A percentile compares a stretch with the other conserved stretches of the same genome.
These are phyloP conservation scores for Burhinus bistriatus DNA, from an alignment of 2,113 vertebrate genomes.

Conservation along the genomic window DNA sequence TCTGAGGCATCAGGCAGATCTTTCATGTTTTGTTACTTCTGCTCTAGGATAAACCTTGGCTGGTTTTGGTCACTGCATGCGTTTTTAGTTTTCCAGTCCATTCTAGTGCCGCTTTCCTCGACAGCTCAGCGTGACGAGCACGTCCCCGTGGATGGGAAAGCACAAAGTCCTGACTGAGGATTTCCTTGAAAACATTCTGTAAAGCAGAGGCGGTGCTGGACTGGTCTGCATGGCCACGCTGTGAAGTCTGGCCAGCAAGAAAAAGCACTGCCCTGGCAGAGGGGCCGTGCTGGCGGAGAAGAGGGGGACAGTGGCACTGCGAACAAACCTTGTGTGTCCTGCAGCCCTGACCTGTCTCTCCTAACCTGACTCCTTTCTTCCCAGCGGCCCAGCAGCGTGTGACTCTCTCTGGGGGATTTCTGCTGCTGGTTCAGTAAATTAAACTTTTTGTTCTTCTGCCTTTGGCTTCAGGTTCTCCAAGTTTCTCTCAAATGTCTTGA, in stretches of 20 bases:
- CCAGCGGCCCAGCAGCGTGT: background rate
- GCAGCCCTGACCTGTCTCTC: background rate
- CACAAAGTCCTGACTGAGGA: fast-evolving
- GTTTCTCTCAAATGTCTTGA: background rate
- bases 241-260: fast-evolving
- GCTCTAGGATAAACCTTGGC: too few relatives aligned
- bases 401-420: background rate
- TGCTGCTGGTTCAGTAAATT: fast-evolving
- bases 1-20: background rate
- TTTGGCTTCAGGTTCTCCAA: background rate
- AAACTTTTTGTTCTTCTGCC: background rate
- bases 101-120: background rate
- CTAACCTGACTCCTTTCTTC: background rate
- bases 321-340: background rate
- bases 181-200: background rate
- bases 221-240: fast-evolving
- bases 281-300: background rate
- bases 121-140: background rate
- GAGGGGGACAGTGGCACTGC: background rate
- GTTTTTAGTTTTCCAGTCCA: background rate
- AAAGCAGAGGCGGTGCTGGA: background rate
- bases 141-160: background rate
- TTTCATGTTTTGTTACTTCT: background rate
- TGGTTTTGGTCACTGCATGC: background rate
- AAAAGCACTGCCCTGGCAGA: background rate